Base-by-base conservation (phyloP, 2,797 vertebrate genomes). In the Leucoraja ocellata region DNA sequence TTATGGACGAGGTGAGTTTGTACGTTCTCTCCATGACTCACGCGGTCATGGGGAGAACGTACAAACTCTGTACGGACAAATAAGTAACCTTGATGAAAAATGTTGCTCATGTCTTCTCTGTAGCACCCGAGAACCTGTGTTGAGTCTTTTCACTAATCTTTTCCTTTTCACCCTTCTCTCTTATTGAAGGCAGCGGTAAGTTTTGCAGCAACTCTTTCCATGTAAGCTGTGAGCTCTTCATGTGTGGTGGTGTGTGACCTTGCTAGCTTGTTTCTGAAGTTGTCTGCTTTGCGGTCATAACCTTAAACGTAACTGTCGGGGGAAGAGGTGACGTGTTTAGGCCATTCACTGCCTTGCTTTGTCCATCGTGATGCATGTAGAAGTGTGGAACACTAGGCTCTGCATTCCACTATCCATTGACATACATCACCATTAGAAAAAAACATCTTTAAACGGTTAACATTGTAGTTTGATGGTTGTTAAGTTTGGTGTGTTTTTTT, bases 111-210 rank as follows among this genome's bases (percentile, higher is more conserved):
- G 46, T 74, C 54, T 54, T 74, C 54, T 1, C 90, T 74, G 18
- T 73, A 54, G 88, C 65, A 28, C 68, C 46, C 68, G 28, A 36
- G 32, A 39, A 13, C 1, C 46, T 28, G 5, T 46, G 39, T 54
- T 54, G 90, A 10, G 65, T 36, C 71, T 46, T 91, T 73, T 74
- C 68, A 91, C 46, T 92, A 76, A 92, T 92, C 7, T 36, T 28
- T 92, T 92, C 71, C 36, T 92, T 92, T 92, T 71, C 90, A 76
- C 90, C 73, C 90, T 92, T 76, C n/a, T 8, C 25, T 39, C 71
- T 23, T 76, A 23, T 92, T 97, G 96, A 98, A 99, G 98, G 98
- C 98, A 96, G 98, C 98, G 98, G 98, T 98, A 98, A 98, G 98
- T 99, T 94, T 94, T 95, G 94, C 95, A 13, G 95, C 93, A 95